These are phyloP conservation scores for Sympetrum striolatum DNA, from an alignment of 2,888 invertebrate species.

Conservation along the genomic window DNA sequence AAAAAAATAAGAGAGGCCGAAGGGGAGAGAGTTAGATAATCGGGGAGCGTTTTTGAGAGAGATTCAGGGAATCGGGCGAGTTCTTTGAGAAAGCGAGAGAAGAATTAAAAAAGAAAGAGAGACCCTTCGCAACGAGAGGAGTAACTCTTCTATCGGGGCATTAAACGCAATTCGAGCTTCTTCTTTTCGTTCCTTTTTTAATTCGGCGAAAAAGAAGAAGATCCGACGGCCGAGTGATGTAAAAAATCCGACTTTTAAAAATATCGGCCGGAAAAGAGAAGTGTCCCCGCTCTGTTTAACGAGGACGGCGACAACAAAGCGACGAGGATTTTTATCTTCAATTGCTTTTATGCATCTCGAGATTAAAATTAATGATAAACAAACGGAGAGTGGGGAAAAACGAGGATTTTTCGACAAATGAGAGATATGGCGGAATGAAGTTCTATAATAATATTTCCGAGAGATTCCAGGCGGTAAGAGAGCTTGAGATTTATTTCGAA, in stretches of 20 bases:
- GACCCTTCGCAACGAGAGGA: neutral
- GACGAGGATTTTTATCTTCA: neutral
- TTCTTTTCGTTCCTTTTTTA: neutral
- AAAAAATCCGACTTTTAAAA: neutral
- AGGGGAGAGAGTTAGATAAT: neutral
- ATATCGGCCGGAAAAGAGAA: neutral
- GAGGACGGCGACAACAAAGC: neutral
- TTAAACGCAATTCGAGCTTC: neutral
- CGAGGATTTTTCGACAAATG: neutral
- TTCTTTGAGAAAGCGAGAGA: neutral
- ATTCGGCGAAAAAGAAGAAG: neutral
- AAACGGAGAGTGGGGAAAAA: neutral
- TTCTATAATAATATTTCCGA: neutral
- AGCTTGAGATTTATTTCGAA: no score
- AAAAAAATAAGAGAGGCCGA: neutral
- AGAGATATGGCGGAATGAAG: neutral
- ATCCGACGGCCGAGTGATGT: neutral
- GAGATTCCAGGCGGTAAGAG: no score
- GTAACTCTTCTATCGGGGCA: neutral
- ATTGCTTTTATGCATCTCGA: neutral
- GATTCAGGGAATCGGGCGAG: neutral
- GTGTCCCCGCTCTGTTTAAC: neutral
- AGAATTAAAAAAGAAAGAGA: neutral
- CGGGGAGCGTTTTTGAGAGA: neutral
- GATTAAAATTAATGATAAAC: neutral